phyloP scores from a whole-genome alignment of 2,113 vertebrate genomes.

The Protobothrops flavoviridis region DNA sequence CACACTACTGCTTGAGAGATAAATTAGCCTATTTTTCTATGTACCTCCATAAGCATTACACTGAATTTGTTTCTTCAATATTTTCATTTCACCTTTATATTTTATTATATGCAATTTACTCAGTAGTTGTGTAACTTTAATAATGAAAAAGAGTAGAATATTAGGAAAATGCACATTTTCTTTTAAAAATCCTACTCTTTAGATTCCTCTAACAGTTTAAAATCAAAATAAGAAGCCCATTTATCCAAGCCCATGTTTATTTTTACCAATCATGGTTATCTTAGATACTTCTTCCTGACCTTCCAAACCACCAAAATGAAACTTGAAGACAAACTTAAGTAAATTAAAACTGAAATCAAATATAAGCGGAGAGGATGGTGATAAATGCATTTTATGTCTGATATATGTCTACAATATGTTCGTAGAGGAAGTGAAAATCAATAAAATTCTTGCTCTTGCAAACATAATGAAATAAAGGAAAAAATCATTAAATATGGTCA shows the following conservation, averaged over 20 bases:
- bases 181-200: accelerated
- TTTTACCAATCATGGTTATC: not conserved
- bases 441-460: conserved; percentile 12
- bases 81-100: not conserved
- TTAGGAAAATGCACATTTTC: not conserved
- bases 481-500: not conserved
- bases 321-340: conserved; percentile 19
- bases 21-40: not conserved
- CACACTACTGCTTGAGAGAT: not conserved
- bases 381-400: not conserved
- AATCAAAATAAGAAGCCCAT: not conserved
- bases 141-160: not conserved
- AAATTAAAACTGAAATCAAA: conserved; percentile 10
- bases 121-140: not conserved
- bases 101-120: not conserved
- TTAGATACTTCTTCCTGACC: not conserved
- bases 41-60: not conserved
- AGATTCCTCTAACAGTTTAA: not conserved
- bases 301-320: too few relatives aligned
- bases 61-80: not conserved
- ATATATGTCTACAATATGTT: conserved; percentile 18
- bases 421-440: not conserved
- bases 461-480: conserved; percentile 19
- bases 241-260: not conserved
- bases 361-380: not conserved